Evolutionary conservation across 2,797 vertebrate genomes (phyloP).

Genomic region (Girardinus metallicus): DNA sequence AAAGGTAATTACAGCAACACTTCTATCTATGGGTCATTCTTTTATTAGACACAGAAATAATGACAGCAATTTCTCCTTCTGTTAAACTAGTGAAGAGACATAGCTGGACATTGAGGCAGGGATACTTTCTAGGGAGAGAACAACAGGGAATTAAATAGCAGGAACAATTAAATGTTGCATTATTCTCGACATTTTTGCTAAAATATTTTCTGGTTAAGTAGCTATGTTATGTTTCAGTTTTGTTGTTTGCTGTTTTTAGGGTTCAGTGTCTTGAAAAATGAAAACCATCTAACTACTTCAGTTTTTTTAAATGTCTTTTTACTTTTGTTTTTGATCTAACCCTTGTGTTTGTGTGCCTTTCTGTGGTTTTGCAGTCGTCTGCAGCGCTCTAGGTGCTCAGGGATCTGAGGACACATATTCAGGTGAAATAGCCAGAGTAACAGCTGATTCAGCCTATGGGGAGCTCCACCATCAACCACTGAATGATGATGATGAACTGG

Average conservation of each 20-base stretch:
- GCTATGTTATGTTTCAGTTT: background rate
- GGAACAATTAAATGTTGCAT: background rate
- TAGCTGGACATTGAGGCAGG: background rate
- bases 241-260: background rate
- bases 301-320: background rate
- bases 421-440: constrained; percentile 51
- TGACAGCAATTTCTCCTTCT: background rate
- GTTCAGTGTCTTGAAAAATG: background rate
- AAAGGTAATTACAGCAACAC: background rate
- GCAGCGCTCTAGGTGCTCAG: constrained; percentile 51
- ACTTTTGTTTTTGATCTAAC: too few species aligned
- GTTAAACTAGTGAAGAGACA: background rate
- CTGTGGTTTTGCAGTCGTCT: constrained; percentile 44
- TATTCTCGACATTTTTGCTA: background rate
- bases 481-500: constrained; percentile 65
- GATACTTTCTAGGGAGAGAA: background rate
- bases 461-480: constrained; percentile 61
- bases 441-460: constrained; percentile 66
- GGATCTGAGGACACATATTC: constrained; percentile 57
- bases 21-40: background rate
- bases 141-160: background rate
- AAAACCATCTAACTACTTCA: background rate
- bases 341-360: background rate
- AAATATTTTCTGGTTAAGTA: background rate
- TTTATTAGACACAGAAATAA: background rate